These are phyloP conservation scores for Pseudopleuronectes americanus DNA, from an alignment of 2,797 vertebrate species.

Conservation along the genomic window DNA sequence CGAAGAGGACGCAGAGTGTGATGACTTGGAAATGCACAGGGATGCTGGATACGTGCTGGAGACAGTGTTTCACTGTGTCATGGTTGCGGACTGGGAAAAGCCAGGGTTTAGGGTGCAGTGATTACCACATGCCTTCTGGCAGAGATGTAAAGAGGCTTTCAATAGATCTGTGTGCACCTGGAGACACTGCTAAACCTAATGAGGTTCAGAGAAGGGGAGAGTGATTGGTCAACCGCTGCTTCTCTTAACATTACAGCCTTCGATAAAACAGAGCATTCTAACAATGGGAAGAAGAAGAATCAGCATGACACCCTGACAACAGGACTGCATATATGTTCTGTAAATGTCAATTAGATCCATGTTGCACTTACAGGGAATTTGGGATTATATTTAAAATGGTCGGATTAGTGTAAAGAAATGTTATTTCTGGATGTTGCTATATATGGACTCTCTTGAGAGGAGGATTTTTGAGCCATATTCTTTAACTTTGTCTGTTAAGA, in stretches of 20 bases:
- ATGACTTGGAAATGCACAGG: slow-evolving; percentile 36
- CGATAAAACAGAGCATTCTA: neutral
- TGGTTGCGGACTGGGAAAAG: slow-evolving; percentile 42
- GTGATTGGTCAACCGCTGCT: slow-evolving; percentile 14
- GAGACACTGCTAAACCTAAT: slow-evolving; percentile 45
- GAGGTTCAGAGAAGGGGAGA: slow-evolving; percentile 36
- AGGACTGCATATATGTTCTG: neutral
- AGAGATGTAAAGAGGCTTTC: slow-evolving; percentile 70
- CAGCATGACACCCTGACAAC: neutral
- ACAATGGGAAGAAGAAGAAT: neutral
- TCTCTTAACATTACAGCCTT: slow-evolving; percentile 3
- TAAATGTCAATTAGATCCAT: neutral
- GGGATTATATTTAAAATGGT: neutral
- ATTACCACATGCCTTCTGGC: slow-evolving; percentile 62
- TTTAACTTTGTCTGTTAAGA: no score
- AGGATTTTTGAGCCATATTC: no score
- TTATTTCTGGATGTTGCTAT: slow-evolving; percentile 10
- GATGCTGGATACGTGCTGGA: neutral
- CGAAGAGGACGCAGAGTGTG: slow-evolving; percentile 10
- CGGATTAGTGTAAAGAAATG: neutral
- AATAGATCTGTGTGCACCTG: slow-evolving; percentile 65
- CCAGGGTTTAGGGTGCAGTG: slow-evolving; percentile 58
- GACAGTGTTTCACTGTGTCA: slow-evolving; percentile 28
- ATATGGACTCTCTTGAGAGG: neutral
- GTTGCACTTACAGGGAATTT: neutral